Evolutionary conservation across 2,797 vertebrate species (phyloP).

Genomic region (Sebastes wilsoni): DNA sequence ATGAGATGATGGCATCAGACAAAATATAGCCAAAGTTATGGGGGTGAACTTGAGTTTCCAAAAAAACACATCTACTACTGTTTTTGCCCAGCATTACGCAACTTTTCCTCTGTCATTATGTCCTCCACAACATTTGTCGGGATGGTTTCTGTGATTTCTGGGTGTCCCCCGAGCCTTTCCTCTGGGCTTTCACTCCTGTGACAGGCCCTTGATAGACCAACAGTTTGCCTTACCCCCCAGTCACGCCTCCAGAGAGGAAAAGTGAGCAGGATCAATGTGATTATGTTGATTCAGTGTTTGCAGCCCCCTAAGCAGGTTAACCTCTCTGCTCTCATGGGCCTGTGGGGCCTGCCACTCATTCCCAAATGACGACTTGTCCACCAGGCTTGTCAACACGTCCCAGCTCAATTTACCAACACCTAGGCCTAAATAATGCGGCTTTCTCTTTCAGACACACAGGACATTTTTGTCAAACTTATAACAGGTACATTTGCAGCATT

Average conservation of each 20-base stretch:
- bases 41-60: neutral
- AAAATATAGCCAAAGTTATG: neutral
- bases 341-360: conserved; percentile 56
- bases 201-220: conserved; percentile 47
- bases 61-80: neutral
- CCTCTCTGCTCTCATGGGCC: conserved; percentile 51
- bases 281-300: conserved; percentile 68
- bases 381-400: conserved; percentile 52
- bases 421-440: conserved; percentile 1
- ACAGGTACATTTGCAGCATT: neutral
- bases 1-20: neutral
- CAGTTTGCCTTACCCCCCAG: conserved; percentile 44
- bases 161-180: conserved; percentile 14
- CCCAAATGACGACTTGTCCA: conserved; percentile 55
- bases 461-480: neutral
- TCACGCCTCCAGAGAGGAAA: conserved; percentile 38
- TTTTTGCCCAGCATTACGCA: neutral
- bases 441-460: neutral
- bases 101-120: neutral
- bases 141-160: conserved; percentile 14
- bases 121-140: neutral
- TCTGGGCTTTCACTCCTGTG: conserved; percentile 34
- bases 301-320: conserved; percentile 66
- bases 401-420: conserved; percentile 23
- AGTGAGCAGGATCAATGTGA: conserved; percentile 60